Conservation (phyloP, 2,113 vertebrate species). For the Laticauda laticaudata region DNA sequence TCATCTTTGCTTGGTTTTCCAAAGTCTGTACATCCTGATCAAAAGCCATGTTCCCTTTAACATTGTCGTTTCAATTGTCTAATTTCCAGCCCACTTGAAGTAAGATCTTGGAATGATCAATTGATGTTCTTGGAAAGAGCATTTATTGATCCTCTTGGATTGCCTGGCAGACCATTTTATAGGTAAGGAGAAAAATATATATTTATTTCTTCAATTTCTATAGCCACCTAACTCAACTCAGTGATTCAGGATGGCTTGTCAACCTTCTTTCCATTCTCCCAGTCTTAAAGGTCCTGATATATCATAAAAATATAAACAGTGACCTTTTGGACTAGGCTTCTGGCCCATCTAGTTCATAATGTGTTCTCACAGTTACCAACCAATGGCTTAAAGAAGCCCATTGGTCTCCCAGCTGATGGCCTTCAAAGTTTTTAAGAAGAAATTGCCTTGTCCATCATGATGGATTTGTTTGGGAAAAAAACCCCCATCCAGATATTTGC, state of each 20-base stretch:
- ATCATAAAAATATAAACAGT: neutral
- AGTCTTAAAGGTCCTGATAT: neutral
- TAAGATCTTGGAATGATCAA: slow-evolving; percentile 87
- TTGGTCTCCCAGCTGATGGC: neutral
- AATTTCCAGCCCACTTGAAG: slow-evolving; percentile 58
- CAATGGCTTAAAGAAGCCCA: neutral
- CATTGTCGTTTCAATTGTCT: neutral
- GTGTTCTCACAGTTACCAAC: neutral
- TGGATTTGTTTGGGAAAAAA: neutral
- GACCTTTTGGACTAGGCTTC: neutral
- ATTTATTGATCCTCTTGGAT: slow-evolving; percentile 90
- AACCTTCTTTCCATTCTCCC: neutral
- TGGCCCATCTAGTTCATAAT: neutral
- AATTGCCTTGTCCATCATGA: neutral
- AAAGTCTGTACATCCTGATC: neutral
- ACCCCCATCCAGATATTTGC: neutral
- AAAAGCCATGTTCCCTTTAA: neutral
- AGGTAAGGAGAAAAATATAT: slow-evolving; percentile 72
- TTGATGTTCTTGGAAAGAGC: slow-evolving; percentile 93
- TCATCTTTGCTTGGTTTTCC: neutral
- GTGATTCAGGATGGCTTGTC: neutral
- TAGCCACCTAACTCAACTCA: neutral
- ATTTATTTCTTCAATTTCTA: neutral
- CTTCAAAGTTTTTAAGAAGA: neutral
- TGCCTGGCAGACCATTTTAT: slow-evolving; percentile 90